Percentiles rank a stretch among this genome's conserved stretches.
These are phyloP conservation scores for Sarcoramphus papa DNA, from an alignment of 2,797 vertebrate species.

Conservation along the genomic window DNA sequence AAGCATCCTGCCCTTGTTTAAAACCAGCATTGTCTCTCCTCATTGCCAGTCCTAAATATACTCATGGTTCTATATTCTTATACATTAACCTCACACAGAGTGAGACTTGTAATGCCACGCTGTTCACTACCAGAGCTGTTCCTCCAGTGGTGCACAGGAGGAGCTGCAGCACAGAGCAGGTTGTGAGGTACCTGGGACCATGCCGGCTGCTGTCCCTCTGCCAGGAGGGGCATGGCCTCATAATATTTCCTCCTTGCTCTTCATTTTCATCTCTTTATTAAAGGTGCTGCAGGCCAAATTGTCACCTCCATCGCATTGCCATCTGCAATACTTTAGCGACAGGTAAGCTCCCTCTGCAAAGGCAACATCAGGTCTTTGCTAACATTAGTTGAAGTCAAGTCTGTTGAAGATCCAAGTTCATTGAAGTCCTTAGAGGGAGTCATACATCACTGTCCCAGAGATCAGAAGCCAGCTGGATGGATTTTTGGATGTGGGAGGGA, in stretches of 20 bases:
- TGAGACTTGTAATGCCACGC: accelerated
- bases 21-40: neutral
- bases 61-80: neutral
- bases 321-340: neutral
- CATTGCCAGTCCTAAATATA: neutral
- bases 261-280: neutral
- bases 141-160: neutral
- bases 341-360: neutral
- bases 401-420: neutral
- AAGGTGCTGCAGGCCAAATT: neutral
- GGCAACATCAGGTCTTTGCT: neutral
- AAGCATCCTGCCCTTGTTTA: neutral
- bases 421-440: neutral
- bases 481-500: neutral
- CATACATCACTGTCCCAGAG: neutral
- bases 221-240: neutral
- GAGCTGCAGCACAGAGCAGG: neutral
- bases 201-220: neutral
- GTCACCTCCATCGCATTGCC: neutral
- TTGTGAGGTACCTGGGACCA: neutral
- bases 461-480: neutral
- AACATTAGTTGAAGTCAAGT: neutral
- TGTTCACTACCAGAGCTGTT: neutral
- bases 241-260: neutral
- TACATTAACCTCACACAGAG: neutral